Conservation (phyloP, 35 echinoderm and acorn worm species). For the Patiria miniata region DNA sequence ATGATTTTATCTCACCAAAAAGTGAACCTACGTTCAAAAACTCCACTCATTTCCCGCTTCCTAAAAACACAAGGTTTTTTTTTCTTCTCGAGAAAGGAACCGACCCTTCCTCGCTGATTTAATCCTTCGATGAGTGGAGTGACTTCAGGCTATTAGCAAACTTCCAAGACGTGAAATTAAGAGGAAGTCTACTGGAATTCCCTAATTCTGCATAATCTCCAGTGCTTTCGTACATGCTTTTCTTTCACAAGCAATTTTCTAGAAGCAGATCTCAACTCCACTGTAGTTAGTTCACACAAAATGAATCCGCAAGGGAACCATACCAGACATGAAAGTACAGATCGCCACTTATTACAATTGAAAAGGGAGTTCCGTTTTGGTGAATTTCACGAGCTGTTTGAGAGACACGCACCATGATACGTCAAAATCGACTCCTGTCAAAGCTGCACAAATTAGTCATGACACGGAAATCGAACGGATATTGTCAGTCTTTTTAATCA, state of each 20-base stretch:
- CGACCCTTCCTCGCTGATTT: conserved; percentile 3
- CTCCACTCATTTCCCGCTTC: conserved; percentile 2
- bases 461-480: no score
- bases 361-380: no score
- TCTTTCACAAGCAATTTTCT: background rate
- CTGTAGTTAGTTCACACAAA: background rate
- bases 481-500: no score
- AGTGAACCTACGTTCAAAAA: background rate
- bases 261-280: background rate
- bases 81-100: conserved; percentile 1
- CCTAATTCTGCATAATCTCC: background rate
- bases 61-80: background rate
- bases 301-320: no score
- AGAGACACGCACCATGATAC: no score
- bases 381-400: no score
- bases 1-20: no score
- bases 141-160: conserved; percentile 14
- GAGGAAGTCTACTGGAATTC: background rate
- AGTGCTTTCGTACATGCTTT: background rate
- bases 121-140: background rate
- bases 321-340: no score
- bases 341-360: no score
- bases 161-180: background rate
- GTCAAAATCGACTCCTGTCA: no score
- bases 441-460: no score